phyloP scores from a whole-genome alignment of 2,113 vertebrate species.

The Channa argus region DNA sequence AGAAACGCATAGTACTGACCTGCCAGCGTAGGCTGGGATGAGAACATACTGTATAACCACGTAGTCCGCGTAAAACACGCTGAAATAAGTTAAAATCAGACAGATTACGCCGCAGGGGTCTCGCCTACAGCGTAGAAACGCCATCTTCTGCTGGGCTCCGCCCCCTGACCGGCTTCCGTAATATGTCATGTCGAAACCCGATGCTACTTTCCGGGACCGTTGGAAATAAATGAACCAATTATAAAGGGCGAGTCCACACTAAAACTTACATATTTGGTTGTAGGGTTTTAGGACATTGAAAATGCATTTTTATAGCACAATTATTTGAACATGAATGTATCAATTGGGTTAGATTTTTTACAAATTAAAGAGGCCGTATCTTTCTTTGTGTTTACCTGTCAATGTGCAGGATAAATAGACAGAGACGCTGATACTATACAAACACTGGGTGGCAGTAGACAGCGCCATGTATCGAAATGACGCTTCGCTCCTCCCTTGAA shows the following conservation, averaged over 20 bases:
- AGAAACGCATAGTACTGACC: constrained; percentile 67
- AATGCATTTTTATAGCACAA: no score
- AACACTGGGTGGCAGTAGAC: constrained; percentile 43
- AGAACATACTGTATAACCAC: constrained; percentile 86
- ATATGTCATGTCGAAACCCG: constrained; percentile 69
- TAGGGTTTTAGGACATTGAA: no score
- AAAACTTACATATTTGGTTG: no score
- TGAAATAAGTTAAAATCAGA: constrained; percentile 85
- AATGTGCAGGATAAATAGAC: no score
- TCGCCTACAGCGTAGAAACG: constrained; percentile 76
- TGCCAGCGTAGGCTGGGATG: constrained; percentile 81
- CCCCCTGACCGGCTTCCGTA: constrained; percentile 70
- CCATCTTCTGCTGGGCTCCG: constrained; percentile 79
- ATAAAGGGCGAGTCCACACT: constrained; percentile 7
- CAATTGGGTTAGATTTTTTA: no score
- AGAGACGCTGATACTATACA: neutral
- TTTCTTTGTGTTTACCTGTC: no score
- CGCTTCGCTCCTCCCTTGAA: constrained; percentile 60
- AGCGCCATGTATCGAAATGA: neutral
- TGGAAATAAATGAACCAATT: rapidly evolving
- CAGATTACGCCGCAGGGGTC: constrained; percentile 85
- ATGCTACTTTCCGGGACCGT: neutral
- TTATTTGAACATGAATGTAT: no score
- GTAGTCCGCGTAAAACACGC: constrained; percentile 87
- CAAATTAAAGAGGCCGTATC: no score